Conservation (phyloP, 2,888 invertebrate genomes). For the Hartigia nigra region DNA sequence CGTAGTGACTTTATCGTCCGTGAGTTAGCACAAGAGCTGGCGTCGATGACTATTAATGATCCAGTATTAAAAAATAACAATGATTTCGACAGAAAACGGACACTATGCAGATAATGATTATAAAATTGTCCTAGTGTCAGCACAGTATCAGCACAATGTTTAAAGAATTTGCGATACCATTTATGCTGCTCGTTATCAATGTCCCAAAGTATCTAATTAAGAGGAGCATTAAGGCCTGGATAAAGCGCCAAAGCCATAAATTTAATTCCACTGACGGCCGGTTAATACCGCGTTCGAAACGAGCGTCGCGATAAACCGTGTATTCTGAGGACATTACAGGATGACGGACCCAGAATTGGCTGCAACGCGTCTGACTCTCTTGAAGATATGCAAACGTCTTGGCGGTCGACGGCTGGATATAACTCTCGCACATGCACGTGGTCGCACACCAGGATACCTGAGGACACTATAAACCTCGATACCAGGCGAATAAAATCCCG, state of each 20-base stretch:
- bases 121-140: not conserved
- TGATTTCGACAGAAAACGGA: not conserved
- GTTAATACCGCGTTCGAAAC: constrained; percentile 47
- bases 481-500: constrained; percentile 64
- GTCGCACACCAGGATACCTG: constrained; percentile 38
- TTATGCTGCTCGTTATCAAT: not conserved
- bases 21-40: not conserved
- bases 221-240: constrained; percentile 49
- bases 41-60: not conserved
- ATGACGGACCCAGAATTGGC: constrained; percentile 42
- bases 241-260: constrained; percentile 49
- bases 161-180: not conserved
- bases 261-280: constrained; percentile 52
- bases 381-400: constrained; percentile 62
- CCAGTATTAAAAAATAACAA: not conserved
- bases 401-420: constrained; percentile 57
- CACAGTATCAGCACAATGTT: not conserved
- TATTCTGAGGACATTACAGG: constrained; percentile 21
- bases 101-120: not conserved
- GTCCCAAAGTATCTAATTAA: constrained; percentile 39
- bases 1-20: constrained; percentile 30
- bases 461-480: constrained; percentile 65
- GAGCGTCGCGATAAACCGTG: constrained; percentile 22
- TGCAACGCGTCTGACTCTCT: constrained; percentile 25
- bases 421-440: constrained; percentile 55